phyloP scores from a whole-genome alignment of 2,888 invertebrate species.

The Blastobasis adustella region DNA sequence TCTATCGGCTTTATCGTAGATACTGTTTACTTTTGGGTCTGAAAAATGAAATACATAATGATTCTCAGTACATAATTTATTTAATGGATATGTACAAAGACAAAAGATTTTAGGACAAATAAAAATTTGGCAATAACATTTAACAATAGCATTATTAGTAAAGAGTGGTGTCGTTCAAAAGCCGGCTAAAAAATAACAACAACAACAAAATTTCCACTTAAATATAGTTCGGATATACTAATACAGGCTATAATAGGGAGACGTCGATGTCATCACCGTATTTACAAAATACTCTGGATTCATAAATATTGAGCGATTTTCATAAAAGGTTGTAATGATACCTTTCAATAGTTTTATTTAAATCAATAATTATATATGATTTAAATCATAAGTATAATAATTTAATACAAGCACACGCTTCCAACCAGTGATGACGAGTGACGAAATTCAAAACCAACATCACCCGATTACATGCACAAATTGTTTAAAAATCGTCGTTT shows the following conservation, averaged over 20 bases:
- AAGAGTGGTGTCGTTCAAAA: slow-evolving; percentile 49
- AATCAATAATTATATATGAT: not conserved
- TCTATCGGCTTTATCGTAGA: no score
- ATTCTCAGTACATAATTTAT: slow-evolving; percentile 68
- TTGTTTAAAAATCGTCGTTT: slow-evolving; percentile 39
- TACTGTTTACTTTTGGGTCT: not conserved
- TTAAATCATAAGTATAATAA: not conserved
- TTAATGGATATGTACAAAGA: slow-evolving; percentile 72
- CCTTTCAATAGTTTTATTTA: not conserved
- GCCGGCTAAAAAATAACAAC: slow-evolving; percentile 56
- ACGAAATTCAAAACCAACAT: slow-evolving; percentile 31
- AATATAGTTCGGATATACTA: slow-evolving; percentile 45
- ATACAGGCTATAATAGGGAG: slow-evolving; percentile 22
- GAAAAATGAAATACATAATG: slow-evolving; percentile 31
- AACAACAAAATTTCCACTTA: slow-evolving; percentile 53
- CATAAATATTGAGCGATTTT: not conserved
- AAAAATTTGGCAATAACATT: slow-evolving; percentile 69
- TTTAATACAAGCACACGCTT: slow-evolving; percentile 16
- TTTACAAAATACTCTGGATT: not conserved
- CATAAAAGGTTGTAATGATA: not conserved
- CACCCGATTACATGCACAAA: slow-evolving; percentile 31
- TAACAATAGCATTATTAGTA: slow-evolving; percentile 56
- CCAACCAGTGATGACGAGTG: slow-evolving; percentile 26
- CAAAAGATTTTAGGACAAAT: slow-evolving; percentile 63
- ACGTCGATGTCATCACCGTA: slow-evolving; percentile 25